Evolutionary conservation across 2,113 vertebrate species (phyloP).

Genomic region (Telmatochromis bifrenatus): DNA sequence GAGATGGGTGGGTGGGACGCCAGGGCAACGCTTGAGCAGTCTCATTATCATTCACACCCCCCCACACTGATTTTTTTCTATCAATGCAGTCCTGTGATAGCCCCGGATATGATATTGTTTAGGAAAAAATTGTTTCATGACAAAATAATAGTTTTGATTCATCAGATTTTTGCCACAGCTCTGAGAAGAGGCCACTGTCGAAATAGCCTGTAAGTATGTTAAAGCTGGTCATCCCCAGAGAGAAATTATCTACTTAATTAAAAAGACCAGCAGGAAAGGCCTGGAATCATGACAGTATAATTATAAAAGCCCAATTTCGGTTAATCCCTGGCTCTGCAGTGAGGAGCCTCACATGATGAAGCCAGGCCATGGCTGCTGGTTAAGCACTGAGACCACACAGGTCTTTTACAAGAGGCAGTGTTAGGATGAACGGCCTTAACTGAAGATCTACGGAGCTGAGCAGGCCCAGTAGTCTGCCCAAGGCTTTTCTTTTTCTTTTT

Average conservation of each 20-base stretch:
- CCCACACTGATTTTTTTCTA: neutral
- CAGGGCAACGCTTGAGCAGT: neutral
- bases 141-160: slow-evolving; percentile 5
- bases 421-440: slow-evolving; percentile 16
- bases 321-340: slow-evolving; percentile 66
- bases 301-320: slow-evolving; percentile 72
- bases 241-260: slow-evolving; percentile 76
- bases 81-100: neutral
- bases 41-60: slow-evolving; percentile 1
- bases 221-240: slow-evolving; percentile 62
- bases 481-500: slow-evolving; percentile 2
- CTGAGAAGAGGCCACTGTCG: slow-evolving; percentile 31
- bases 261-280: slow-evolving; percentile 75
- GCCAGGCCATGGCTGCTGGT: slow-evolving; percentile 36
- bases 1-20: neutral
- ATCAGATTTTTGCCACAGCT: slow-evolving; percentile 8
- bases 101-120: neutral
- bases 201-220: slow-evolving; percentile 70
- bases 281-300: slow-evolving; percentile 73
- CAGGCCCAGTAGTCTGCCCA: neutral
- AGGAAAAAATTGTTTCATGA: neutral
- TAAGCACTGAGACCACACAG: slow-evolving; percentile 48
- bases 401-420: slow-evolving; percentile 29
- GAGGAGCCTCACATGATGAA: slow-evolving; percentile 36
- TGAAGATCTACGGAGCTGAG: neutral